phyloP scores from a whole-genome alignment of 2,888 invertebrate genomes.

The Eristalis intricaria region DNA sequence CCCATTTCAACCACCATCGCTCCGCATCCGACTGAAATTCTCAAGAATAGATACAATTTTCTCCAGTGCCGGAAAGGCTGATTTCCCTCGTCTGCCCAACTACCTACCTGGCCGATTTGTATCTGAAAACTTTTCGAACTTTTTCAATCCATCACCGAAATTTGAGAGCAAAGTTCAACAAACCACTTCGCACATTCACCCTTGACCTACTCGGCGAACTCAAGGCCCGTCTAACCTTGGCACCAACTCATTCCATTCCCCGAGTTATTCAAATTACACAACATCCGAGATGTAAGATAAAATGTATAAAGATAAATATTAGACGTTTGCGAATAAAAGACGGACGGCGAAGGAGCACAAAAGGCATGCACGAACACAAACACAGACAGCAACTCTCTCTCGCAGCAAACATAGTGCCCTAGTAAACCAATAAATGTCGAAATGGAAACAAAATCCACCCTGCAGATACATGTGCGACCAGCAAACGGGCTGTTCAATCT shows the following conservation, averaged over 20 bases:
- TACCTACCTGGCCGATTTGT: neutral
- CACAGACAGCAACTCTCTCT: neutral
- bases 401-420: conserved; percentile 21
- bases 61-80: too few relatives aligned
- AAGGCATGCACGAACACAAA: neutral
- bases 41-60: neutral
- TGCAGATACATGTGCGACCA: conserved; percentile 55
- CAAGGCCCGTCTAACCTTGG: neutral
- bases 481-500: conserved; percentile 61
- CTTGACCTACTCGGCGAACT: neutral
- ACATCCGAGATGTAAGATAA: conserved; percentile 1
- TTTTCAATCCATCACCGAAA: conserved; percentile 15
- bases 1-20: neutral
- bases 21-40: neutral
- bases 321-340: conserved; percentile 1
- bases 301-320: conserved; percentile 35
- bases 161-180: conserved; percentile 10
- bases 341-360: neutral
- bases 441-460: conserved; percentile 52
- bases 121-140: neutral
- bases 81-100: neutral
- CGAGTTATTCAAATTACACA: conserved; percentile 8
- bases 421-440: conserved; percentile 62
- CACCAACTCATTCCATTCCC: neutral
- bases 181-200: neutral